phyloP scores from a whole-genome alignment of 2,113 vertebrate genomes.

The Psophia crepitans region DNA sequence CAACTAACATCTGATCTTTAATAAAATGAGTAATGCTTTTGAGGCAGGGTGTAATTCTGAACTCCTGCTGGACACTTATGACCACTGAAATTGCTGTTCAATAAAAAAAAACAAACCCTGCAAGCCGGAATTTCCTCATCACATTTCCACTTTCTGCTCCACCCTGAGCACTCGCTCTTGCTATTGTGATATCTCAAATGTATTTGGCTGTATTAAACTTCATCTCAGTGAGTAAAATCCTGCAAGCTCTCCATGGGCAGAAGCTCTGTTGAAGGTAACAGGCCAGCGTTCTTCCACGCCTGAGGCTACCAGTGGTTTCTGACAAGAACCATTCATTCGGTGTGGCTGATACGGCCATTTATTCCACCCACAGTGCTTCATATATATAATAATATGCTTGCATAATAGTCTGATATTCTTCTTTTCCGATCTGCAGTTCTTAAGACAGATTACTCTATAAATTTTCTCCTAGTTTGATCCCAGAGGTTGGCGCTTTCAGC shows the following conservation, averaged over 20 bases:
- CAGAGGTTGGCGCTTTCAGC: background rate
- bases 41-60: background rate
- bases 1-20: background rate
- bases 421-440: background rate
- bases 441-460: background rate
- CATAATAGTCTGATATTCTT: background rate
- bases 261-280: background rate
- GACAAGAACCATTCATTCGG: background rate
- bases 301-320: background rate
- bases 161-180: background rate
- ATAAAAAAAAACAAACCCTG: background rate
- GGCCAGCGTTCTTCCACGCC: background rate
- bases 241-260: background rate
- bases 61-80: background rate
- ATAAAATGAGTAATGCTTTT: background rate
- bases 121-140: background rate
- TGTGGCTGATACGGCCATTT: background rate
- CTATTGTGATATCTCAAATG: background rate
- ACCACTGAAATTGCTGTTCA: background rate
- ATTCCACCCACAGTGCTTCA: background rate
- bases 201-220: background rate
- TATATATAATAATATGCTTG: background rate
- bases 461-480: background rate
- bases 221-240: background rate
- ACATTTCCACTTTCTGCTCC: background rate